Conservation (phyloP, 2,888 invertebrate genomes). For the Drosophila cracens region DNA sequence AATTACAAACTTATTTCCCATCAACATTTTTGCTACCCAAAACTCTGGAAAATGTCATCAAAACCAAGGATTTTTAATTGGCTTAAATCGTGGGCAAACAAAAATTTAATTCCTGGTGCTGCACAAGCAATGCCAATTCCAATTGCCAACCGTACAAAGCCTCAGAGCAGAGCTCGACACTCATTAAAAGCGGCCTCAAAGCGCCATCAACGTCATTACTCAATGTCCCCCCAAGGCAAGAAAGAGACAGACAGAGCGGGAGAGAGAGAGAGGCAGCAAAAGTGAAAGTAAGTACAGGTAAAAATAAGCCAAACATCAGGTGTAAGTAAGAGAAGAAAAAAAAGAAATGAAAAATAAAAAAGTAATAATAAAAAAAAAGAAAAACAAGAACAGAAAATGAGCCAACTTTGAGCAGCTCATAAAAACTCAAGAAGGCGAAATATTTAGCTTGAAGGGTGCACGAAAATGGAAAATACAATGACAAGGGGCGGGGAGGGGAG, state of each 20-base stretch:
- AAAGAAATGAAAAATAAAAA: constrained; percentile 22
- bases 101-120: constrained; percentile 9
- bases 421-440: constrained; percentile 72
- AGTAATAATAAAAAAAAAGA: constrained; percentile 18
- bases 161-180: constrained; percentile 14
- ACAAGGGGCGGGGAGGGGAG: background rate
- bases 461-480: constrained; percentile 21
- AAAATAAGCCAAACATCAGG: constrained; percentile 62
- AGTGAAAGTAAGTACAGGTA: constrained; percentile 32
- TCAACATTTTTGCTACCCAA: background rate
- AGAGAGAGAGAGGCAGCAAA: background rate
- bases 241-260: background rate
- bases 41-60: constrained; percentile 3
- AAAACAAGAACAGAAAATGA: constrained; percentile 7
- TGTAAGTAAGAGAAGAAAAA: constrained; percentile 61
- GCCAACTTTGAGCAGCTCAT: constrained; percentile 70
- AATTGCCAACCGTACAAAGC: constrained; percentile 2
- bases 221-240: constrained; percentile 29
- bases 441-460: constrained; percentile 68
- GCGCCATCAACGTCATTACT: constrained; percentile 40
- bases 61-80: constrained; percentile 24
- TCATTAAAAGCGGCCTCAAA: constrained; percentile 33
- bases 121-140: constrained; percentile 15
- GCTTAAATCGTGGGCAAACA: constrained; percentile 13
- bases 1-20: background rate